These are phyloP conservation scores for Ciconia boyciana DNA, from an alignment of 2,113 vertebrate species.

Conservation along the genomic window DNA sequence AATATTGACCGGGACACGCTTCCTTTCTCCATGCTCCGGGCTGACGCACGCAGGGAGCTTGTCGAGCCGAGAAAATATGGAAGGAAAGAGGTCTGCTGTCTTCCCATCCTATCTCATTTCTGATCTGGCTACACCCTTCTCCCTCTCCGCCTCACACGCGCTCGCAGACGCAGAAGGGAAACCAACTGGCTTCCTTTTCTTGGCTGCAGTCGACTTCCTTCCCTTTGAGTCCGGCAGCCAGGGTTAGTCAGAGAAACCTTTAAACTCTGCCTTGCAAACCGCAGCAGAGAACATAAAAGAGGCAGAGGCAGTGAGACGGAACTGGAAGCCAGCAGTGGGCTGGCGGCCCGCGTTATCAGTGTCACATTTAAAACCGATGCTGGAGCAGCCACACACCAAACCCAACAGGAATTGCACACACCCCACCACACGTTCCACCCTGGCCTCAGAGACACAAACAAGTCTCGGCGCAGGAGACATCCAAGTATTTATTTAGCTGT, in stretches of 20 bases:
- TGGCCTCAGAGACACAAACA: background rate
- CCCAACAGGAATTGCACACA: conserved; percentile 7
- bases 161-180: background rate
- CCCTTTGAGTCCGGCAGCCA: background rate
- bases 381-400: background rate
- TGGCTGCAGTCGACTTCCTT: conserved; percentile 18
- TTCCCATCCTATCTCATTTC: background rate
- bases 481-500: background rate
- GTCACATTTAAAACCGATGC: background rate
- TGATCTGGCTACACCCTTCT: background rate
- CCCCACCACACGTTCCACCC: background rate
- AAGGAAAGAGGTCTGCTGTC: background rate
- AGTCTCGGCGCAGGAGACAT: background rate
- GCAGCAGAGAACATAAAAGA: background rate
- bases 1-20: background rate
- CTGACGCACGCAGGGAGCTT: background rate
- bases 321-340: background rate
- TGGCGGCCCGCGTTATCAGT: background rate
- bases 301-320: background rate
- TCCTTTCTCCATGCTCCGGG: background rate
- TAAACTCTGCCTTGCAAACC: background rate
- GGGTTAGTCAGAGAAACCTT: background rate
- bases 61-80: background rate
- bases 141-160: background rate
- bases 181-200: conserved; percentile 6